Base-by-base conservation (phyloP, 2,888 invertebrate species). In the Pristionchus fissidentatus region DNA sequence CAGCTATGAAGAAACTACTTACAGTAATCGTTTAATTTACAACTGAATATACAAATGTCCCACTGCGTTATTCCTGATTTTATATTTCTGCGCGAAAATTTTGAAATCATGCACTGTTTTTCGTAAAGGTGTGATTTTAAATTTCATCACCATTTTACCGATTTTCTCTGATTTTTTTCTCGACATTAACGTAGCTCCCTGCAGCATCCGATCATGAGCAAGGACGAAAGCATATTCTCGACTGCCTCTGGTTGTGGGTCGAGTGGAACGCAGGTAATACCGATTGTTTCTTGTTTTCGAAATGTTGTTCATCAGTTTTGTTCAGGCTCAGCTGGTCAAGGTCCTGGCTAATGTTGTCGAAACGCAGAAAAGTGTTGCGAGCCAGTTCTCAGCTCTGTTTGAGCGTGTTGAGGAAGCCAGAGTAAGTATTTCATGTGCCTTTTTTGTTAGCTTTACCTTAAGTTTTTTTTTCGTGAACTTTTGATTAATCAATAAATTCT, bases 311-410 rank as follows among this genome's bases (percentile, higher is more conserved):
- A 32, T 35, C 0, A 8, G 15, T 38, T 35, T n/a, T n/a, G 5
- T 79, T n/a, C 35, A 62, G 43, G 13, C 60, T 10, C 19, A 38
- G 15, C 49, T 89, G 22, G 84, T 83, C 52, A 85, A 86, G 43
- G 85, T 89, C 22, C 80, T 89, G 26, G 82, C 86, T 15, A 85
- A 86, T 66, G 85, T 89, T 38, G 87, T 88, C 49, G 88, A 89
- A 49, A 86, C 86, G 4, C 89, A 89, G 78, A 85, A 87, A 62
- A 80, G 83, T 8, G 77, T 87, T 62, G 83, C 85, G 1, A 41
- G 60, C 19, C 85, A 87, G 52, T 87, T 87, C 66, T 66, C 85
- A 5, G 46, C 79, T 5, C 81, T 89, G 13, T 52, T 85, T 4
- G 85, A 84, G n/a, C 79, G 85, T 15, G 32, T 89, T 29, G 88